phyloP scores from a whole-genome alignment of 2,888 invertebrate genomes.

The Melolontha melolontha region DNA sequence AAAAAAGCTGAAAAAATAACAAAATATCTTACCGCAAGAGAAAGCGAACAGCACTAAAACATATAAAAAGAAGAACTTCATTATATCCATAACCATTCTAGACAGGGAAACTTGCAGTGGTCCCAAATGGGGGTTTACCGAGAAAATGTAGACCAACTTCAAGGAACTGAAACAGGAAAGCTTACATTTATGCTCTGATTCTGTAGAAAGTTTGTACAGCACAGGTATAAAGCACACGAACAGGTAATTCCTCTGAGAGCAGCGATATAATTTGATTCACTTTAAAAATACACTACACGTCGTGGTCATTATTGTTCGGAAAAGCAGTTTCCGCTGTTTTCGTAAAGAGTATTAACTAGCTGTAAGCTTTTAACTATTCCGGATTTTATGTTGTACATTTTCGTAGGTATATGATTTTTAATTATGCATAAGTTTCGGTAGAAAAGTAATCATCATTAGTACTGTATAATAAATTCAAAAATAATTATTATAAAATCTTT shows the following conservation, averaged over 20 bases:
- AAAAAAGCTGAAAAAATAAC: too few relatives aligned
- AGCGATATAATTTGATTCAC: conserved; percentile 8
- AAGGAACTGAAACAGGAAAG: conserved; percentile 78
- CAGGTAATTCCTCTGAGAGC: not conserved
- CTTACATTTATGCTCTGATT: conserved; percentile 18
- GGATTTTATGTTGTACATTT: too few relatives aligned
- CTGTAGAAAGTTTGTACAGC: not conserved
- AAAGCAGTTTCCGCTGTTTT: too few relatives aligned
- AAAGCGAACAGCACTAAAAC: conserved; percentile 94
- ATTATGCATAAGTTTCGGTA: too few relatives aligned
- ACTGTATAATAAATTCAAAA: too few relatives aligned
- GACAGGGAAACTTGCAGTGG: conserved; percentile 96
- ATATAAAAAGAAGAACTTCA: conserved; percentile 96
- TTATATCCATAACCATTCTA: conserved; percentile 93
- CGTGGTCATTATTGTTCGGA: too few relatives aligned
- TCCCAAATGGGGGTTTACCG: conserved; percentile 96
- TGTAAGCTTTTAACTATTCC: too few relatives aligned
- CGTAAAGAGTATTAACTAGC: too few relatives aligned
- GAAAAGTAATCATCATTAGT: too few relatives aligned
- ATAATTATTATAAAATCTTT: too few relatives aligned
- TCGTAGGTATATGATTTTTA: too few relatives aligned
- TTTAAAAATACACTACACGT: not conserved
- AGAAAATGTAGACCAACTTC: conserved; percentile 97
- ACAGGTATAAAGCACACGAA: not conserved
- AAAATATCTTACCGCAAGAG: conserved; percentile 83